Evolutionary conservation across 2,797 vertebrate species (phyloP).

Genomic region (Scolopax rusticola): DNA sequence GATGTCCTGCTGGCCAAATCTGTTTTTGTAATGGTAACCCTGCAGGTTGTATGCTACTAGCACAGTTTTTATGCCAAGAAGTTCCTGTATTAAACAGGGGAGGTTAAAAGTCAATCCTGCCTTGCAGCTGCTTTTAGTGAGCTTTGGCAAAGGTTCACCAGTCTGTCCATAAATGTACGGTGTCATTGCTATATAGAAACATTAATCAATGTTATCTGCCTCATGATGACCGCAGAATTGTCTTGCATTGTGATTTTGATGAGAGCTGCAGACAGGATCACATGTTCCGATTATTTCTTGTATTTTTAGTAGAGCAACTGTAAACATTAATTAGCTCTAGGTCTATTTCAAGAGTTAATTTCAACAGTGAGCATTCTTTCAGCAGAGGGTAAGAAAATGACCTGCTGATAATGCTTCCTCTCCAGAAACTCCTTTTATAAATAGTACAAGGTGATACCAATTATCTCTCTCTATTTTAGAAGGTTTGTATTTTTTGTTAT

Average conservation of each 20-base stretch:
- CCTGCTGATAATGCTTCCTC: not conserved
- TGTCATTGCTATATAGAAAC: slow-evolving; percentile 26
- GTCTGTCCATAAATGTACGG: slow-evolving; percentile 40
- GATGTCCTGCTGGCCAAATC: slow-evolving; percentile 74
- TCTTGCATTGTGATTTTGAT: slow-evolving; percentile 51
- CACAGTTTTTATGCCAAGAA: slow-evolving; percentile 72
- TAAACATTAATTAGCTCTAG: not conserved
- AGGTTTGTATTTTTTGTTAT: not conserved
- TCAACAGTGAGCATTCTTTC: not conserved
- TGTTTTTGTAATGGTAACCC: slow-evolving; percentile 76
- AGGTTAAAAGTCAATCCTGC: slow-evolving; percentile 79
- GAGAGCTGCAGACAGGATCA: not conserved
- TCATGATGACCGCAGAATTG: not conserved
- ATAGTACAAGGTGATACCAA: not conserved
- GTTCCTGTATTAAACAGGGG: slow-evolving; percentile 69
- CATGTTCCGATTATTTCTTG: not conserved
- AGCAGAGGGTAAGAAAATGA: not conserved
- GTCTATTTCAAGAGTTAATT: slow-evolving; percentile 29
- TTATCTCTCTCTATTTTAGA: not conserved
- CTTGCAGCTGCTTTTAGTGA: slow-evolving; percentile 78
- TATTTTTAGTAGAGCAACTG: not conserved
- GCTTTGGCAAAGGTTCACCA: slow-evolving; percentile 64
- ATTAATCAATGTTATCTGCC: slow-evolving; percentile 64
- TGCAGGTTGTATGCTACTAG: slow-evolving; percentile 69
- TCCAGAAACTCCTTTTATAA: slow-evolving; percentile 3